Percentiles rank a stretch among this genome's conserved stretches.
These are phyloP conservation scores for Protobothrops mucrosquamatus DNA, from an alignment of 2,113 vertebrate genomes.

Conservation along the genomic window DNA sequence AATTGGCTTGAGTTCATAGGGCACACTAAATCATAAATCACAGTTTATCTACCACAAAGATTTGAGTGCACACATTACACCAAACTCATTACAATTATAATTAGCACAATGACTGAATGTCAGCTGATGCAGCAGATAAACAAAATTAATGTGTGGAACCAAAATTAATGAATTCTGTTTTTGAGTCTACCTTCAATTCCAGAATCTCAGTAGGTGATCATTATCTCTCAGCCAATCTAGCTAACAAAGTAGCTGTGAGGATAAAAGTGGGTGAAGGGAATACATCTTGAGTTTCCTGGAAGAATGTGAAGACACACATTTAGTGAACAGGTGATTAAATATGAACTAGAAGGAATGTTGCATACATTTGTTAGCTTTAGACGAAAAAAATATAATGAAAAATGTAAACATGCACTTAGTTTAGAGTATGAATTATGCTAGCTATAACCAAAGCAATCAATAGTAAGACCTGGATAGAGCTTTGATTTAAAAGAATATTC, in stretches of 20 bases:
- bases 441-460: too few relatives aligned
- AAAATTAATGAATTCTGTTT: not conserved
- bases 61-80: too few relatives aligned
- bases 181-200: not conserved
- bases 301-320: not conserved
- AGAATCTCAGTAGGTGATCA: not conserved
- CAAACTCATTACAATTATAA: not conserved
- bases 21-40: too few relatives aligned
- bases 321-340: not conserved
- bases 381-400: not conserved
- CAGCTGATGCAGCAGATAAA: not conserved
- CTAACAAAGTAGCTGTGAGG: not conserved
- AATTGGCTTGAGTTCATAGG: too few relatives aligned
- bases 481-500: too few relatives aligned
- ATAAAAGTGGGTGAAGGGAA: not conserved
- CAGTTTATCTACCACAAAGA: too few relatives aligned
- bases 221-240: not conserved
- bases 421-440: not conserved
- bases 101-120: not conserved
- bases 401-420: not conserved
- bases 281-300: not conserved
- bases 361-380: not conserved
- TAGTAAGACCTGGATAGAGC: too few relatives aligned
- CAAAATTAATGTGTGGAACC: not conserved
- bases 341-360: not conserved